phyloP scores from a whole-genome alignment of 2,113 vertebrate genomes.

The Otocyon megalotis region DNA sequence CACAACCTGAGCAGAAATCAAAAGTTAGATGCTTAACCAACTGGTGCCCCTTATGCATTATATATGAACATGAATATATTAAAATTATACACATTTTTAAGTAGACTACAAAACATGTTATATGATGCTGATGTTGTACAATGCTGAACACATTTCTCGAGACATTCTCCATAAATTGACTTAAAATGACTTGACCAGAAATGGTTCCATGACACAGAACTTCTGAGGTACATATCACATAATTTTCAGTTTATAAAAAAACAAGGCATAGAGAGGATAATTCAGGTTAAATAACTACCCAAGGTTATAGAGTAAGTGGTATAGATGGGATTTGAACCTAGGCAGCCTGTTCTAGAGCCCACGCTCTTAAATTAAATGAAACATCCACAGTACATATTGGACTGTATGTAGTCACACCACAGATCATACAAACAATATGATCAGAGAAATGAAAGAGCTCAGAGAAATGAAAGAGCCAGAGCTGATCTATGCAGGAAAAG shows the following conservation, averaged over 20 bases:
- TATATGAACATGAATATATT: neutral
- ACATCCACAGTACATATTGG: neutral
- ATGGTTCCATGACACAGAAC: neutral
- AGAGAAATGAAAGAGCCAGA: neutral
- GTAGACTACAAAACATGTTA: neutral
- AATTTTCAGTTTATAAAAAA: neutral
- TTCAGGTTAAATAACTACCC: neutral
- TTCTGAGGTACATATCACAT: slow-evolving; percentile 3
- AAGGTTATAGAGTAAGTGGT: neutral
- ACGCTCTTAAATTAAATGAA: slow-evolving; percentile 39
- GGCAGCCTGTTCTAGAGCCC: neutral
- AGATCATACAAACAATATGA: neutral
- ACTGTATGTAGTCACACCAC: neutral
- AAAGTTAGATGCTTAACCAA: neutral
- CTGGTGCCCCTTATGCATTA: neutral
- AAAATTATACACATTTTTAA: slow-evolving; percentile 9
- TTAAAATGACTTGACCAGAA: slow-evolving; percentile 40
- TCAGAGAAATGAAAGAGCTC: slow-evolving; percentile 33
- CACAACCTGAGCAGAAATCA: neutral
- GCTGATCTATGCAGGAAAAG: neutral
- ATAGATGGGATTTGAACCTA: neutral
- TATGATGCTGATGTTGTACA: neutral
- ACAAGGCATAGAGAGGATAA: neutral
- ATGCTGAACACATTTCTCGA: slow-evolving; percentile 19
- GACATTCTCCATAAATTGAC: neutral